Evolutionary conservation across 2,888 invertebrate species (phyloP).

Genomic region (Anaspis maculata): DNA sequence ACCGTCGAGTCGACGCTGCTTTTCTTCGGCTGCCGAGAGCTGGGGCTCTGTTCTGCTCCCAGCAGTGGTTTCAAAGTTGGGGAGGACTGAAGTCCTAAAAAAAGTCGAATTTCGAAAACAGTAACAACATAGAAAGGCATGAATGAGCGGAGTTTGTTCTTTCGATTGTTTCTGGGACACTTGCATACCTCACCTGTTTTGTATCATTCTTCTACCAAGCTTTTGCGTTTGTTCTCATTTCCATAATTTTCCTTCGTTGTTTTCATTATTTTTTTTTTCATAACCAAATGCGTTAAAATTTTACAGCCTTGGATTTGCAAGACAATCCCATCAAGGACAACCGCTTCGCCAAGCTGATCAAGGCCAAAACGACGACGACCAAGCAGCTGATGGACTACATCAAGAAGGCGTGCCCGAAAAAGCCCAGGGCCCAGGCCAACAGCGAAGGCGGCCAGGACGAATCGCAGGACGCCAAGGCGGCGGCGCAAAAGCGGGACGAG

Average conservation of each 20-base stretch:
- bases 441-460: too few species aligned
- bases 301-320: constrained; percentile 61
- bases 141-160: too few species aligned
- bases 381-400: constrained; percentile 74
- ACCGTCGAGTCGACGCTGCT: too few species aligned
- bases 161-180: too few species aligned
- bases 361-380: constrained; percentile 53
- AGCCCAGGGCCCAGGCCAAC: constrained; percentile 3
- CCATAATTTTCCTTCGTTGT: too few species aligned
- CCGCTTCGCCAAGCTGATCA: constrained; percentile 63
- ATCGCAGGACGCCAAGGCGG: constrained; percentile 26
- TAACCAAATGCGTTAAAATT: constrained; percentile 10
- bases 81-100: too few species aligned
- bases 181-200: constrained; percentile 3
- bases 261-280: constrained; percentile 3
- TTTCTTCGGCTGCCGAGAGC: too few species aligned
- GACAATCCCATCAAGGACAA: constrained; percentile 68
- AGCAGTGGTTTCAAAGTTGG: too few species aligned
- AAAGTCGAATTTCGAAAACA: too few species aligned
- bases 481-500: constrained; percentile 11
- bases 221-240: neutral
- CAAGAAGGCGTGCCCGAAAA: constrained; percentile 53
- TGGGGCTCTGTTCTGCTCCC: too few species aligned
- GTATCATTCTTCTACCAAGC: neutral
- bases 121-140: too few species aligned